Conservation (phyloP, 37 sponge, comb jelly and placozoan genomes). For the Haliclona indistincta region DNA sequence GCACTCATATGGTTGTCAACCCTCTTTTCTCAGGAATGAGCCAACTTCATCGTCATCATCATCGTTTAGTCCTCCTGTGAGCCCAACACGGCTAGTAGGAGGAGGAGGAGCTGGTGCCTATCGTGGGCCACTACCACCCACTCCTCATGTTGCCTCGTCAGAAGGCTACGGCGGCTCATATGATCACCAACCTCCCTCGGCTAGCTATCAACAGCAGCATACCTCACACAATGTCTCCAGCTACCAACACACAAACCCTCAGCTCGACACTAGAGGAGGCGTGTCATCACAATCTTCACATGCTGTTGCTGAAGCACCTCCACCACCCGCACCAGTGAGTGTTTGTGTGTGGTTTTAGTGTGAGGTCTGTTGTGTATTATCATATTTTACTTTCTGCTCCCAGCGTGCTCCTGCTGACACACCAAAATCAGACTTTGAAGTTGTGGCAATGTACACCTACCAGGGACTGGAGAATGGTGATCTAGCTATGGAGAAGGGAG, state of each 20-base stretch:
- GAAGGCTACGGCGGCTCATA: neutral
- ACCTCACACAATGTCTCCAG: too few species aligned
- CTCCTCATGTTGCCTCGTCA: neutral
- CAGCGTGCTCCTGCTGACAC: too few species aligned
- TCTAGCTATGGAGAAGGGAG: slow-evolving; percentile 70
- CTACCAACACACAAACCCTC: too few species aligned
- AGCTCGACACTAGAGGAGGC: too few species aligned
- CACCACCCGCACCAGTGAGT: slow-evolving; percentile 33
- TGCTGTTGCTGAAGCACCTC: neutral
- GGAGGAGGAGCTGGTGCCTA: neutral
- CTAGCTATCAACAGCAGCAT: too few species aligned
- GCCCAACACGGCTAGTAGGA: too few species aligned
- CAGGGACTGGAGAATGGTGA: slow-evolving; percentile 65
- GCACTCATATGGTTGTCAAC: slow-evolving; percentile 64
- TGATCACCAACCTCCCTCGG: too few species aligned
- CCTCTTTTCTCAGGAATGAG: slow-evolving; percentile 15
- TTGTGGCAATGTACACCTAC: slow-evolving; percentile 78
- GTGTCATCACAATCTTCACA: too few species aligned
- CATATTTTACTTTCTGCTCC: too few species aligned
- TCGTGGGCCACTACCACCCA: neutral
- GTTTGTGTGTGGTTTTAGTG: neutral
- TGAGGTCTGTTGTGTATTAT: neutral
- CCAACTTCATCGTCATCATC: neutral
- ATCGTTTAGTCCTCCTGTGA: neutral
- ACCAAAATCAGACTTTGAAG: slow-evolving; percentile 53